A percentile compares a stretch with the other conserved stretches of the same genome.
phyloP scores from a whole-genome alignment of 2,888 invertebrate genomes.

The Thyatira batis region DNA sequence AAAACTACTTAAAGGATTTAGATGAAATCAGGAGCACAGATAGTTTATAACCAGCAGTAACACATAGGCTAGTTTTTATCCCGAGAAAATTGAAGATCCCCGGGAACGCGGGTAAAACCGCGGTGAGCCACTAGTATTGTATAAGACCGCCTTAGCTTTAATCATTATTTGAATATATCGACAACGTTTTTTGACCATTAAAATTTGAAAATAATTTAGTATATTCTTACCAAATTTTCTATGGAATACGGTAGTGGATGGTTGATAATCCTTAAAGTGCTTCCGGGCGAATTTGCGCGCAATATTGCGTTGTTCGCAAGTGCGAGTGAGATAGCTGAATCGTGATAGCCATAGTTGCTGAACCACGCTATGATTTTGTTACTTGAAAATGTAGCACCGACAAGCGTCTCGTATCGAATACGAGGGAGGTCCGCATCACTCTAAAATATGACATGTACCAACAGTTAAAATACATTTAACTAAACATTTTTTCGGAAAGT shows the following conservation, averaged over 20 bases:
- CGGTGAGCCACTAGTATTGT: not conserved
- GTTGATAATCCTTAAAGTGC: conserved; percentile 81
- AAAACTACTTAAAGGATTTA: no score
- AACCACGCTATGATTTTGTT: conserved; percentile 85
- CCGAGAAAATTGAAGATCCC: no score
- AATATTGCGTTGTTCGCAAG: conserved; percentile 85
- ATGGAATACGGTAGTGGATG: conserved; percentile 87
- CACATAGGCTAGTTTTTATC: no score
- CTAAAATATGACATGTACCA: conserved; percentile 36
- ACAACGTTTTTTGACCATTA: no score
- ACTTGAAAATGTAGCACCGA: conserved; percentile 80
- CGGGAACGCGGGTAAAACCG: no score
- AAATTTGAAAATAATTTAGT: not conserved
- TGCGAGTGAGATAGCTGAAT: conserved; percentile 86
- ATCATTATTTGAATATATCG: no score
- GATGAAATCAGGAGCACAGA: no score
- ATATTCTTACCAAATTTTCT: conserved; percentile 78
- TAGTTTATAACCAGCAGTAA: no score
- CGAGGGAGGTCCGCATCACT: conserved; percentile 56
- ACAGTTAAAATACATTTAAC: not conserved
- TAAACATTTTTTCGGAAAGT: no score
- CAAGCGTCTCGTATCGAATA: conserved; percentile 78
- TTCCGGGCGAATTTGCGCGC: conserved; percentile 63
- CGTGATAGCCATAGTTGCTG: conserved; percentile 91
- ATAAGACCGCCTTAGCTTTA: no score